phyloP scores from a whole-genome alignment of 2,888 invertebrate species.

The Torymus aiolomorphi region DNA sequence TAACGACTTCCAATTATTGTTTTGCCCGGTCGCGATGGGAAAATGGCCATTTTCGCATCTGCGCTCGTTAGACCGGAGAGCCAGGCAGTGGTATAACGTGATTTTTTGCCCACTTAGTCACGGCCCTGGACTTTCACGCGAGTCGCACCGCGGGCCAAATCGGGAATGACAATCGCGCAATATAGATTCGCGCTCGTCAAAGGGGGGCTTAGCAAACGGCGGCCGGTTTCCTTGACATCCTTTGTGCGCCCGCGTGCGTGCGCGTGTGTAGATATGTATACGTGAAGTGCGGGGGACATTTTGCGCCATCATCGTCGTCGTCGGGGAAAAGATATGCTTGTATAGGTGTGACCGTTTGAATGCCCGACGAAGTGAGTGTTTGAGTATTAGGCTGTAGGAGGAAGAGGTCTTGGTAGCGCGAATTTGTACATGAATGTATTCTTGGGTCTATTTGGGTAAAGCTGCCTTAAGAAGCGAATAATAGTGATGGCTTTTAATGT shows the following conservation, averaged over 20 bases:
- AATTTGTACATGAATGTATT: too few species aligned
- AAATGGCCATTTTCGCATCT: neutral
- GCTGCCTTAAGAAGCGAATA: too few species aligned
- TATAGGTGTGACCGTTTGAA: too few species aligned
- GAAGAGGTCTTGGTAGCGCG: too few species aligned
- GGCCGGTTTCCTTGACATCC: constrained; percentile 45
- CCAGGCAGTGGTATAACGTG: neutral
- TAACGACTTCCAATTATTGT: constrained; percentile 8
- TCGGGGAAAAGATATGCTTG: too few species aligned
- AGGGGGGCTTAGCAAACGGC: constrained; percentile 40
- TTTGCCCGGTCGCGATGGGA: neutral
- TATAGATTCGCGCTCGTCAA: constrained; percentile 26
- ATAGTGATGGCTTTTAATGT: too few species aligned
- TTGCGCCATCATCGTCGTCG: too few species aligned
- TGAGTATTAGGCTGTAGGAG: too few species aligned
- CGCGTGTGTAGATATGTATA: neutral
- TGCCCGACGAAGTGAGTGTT: too few species aligned
- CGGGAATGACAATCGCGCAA: constrained; percentile 46
- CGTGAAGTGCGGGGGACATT: too few species aligned
- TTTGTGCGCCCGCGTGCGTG: neutral
- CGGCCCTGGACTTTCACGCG: constrained; percentile 30
- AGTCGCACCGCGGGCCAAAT: constrained; percentile 41
- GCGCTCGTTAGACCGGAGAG: neutral
- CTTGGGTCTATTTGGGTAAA: too few species aligned
- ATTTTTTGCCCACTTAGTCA: constrained; percentile 30